Conservation (phyloP, 2,797 vertebrate species). For the Leptoclinus maculatus region DNA sequence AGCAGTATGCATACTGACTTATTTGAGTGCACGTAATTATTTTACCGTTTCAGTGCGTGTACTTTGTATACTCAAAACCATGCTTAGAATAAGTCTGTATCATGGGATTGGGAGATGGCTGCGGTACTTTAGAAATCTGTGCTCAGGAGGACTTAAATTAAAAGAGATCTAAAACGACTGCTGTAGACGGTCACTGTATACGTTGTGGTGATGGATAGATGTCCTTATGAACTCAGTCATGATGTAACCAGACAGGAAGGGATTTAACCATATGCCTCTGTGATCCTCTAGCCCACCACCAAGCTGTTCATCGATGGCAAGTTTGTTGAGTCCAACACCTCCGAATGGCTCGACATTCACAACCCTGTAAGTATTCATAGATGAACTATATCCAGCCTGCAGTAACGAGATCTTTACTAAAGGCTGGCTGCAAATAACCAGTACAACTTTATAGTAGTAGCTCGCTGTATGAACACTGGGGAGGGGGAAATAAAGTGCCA, state of each 20-base stretch:
- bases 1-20: not conserved
- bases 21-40: not conserved
- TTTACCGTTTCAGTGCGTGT: not conserved
- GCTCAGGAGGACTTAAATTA: not conserved
- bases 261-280: constrained; percentile 49
- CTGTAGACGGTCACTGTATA: not conserved
- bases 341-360: constrained; percentile 96
- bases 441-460: not conserved
- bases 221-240: constrained; percentile 19
- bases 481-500: constrained; percentile 4
- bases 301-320: constrained; percentile 99
- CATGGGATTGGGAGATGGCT: not conserved
- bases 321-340: constrained; percentile 94
- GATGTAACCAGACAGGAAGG: constrained; percentile 20
- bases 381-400: constrained; percentile 20
- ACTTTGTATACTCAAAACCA: not conserved
- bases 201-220: constrained; percentile 11
- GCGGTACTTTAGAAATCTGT: not conserved
- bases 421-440: constrained; percentile 22
- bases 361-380: constrained; percentile 91
- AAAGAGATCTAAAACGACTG: not conserved
- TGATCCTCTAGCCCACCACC: constrained; percentile 88
- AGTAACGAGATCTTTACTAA: constrained; percentile 6
- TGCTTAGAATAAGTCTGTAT: not conserved
- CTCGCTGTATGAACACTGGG: not conserved